A percentile compares a stretch with the other conserved stretches of the same genome.
These are phyloP conservation scores for Calonectris borealis DNA, from an alignment of 2,113 vertebrate genomes.

Conservation along the genomic window DNA sequence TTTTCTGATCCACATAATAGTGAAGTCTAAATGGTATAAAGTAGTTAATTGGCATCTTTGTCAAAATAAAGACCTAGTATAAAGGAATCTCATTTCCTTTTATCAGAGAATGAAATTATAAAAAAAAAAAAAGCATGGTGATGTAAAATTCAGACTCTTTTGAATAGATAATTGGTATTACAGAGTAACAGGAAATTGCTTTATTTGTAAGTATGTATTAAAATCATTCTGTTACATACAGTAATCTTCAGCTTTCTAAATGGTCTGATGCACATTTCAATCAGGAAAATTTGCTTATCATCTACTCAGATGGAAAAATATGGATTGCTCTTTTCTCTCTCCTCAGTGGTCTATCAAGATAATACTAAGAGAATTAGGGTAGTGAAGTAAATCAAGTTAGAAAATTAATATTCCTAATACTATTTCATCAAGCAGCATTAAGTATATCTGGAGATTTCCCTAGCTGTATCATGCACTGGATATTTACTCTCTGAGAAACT, in stretches of 20 bases:
- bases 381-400: not conserved
- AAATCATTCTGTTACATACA: conserved; percentile 43
- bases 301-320: conserved; percentile 19
- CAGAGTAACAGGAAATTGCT: conserved; percentile 56
- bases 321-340: not conserved
- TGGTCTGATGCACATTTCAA: conserved; percentile 13
- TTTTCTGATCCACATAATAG: conserved; percentile 46
- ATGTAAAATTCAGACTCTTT: conserved; percentile 51
- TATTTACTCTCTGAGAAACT: not conserved
- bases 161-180: conserved; percentile 54
- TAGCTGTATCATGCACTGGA: not conserved
- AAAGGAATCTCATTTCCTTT: conserved; percentile 57
- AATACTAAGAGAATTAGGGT: not conserved
- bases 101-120: conserved; percentile 30
- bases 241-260: conserved; percentile 49
- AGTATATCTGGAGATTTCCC: not conserved
- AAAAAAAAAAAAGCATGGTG: not conserved
- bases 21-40: conserved; percentile 70
- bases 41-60: conserved; percentile 72
- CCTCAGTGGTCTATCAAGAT: not conserved
- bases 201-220: conserved; percentile 49
- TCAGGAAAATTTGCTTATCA: conserved; percentile 46
- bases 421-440: not conserved
- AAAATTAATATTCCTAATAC: not conserved
- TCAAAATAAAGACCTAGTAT: conserved; percentile 42